These are phyloP conservation scores for Hyles vespertilio DNA, from an alignment of 1,140 invertebrate genomes.

Conservation along the genomic window DNA sequence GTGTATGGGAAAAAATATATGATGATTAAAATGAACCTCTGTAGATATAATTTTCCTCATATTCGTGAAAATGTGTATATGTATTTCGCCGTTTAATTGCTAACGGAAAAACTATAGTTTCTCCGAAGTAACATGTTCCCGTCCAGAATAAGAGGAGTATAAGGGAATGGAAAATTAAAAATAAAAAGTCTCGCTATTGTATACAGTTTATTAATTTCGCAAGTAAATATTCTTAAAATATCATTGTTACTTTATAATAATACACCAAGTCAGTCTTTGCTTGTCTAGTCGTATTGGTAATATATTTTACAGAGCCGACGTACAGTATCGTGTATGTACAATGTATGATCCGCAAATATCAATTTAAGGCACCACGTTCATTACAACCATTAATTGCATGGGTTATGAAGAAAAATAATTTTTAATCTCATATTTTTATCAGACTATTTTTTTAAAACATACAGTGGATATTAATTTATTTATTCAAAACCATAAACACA, in stretches of 20 bases:
- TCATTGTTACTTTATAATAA: constrained; percentile 46
- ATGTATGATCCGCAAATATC: constrained; percentile 4
- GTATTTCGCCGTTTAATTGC: background rate
- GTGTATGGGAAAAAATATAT: too few relatives aligned
- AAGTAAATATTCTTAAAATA: constrained; percentile 59
- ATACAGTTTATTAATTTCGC: constrained; percentile 44
- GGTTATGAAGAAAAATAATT: background rate
- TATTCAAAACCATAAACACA: too few relatives aligned
- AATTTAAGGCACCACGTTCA: constrained; percentile 22
- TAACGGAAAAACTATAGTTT: constrained; percentile 24
- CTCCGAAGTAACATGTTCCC: constrained; percentile 42
- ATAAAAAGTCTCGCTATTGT: background rate
- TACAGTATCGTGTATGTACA: constrained; percentile 37
- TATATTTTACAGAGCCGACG: constrained; percentile 39
- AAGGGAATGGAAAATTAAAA: background rate
- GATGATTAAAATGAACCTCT: background rate
- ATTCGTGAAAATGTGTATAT: background rate
- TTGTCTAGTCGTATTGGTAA: constrained; percentile 65
- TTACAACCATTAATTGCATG: constrained; percentile 23
- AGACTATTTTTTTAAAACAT: too few relatives aligned
- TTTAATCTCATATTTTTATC: background rate
- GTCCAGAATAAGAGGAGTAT: background rate
- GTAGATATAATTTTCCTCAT: background rate
- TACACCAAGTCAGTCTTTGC: constrained; percentile 74
- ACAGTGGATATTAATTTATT: too few relatives aligned